phyloP scores from a whole-genome alignment of 2,888 invertebrate genomes.

The Dasysyrphus albostriatus region DNA sequence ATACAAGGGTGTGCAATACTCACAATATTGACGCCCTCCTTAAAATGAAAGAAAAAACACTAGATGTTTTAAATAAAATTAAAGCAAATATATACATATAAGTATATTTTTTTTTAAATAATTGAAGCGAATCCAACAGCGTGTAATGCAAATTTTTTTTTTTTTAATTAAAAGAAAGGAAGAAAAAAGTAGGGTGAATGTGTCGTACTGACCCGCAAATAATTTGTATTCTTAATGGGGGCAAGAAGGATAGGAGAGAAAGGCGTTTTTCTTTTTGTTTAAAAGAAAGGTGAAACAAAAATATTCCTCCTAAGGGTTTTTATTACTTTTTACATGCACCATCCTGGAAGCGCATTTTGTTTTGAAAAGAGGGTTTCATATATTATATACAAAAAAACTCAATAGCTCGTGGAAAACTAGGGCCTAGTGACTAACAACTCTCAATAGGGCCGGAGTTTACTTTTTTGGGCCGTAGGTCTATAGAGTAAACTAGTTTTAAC shows the following conservation, averaged over 20 bases:
- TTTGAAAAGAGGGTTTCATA: not conserved
- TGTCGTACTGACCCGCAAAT: conserved; percentile 41
- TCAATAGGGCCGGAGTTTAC: too few relatives aligned
- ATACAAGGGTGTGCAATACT: conserved; percentile 35
- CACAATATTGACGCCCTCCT: conserved; percentile 10
- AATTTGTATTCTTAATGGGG: not conserved
- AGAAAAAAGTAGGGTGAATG: not conserved
- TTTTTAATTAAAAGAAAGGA: not conserved
- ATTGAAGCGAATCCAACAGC: conserved; percentile 35
- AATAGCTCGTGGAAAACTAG: too few relatives aligned
- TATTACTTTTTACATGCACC: not conserved
- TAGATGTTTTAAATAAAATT: not conserved
- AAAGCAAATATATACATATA: not conserved
- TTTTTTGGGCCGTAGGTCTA: too few relatives aligned
- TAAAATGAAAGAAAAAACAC: not conserved
- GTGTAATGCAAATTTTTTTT: conserved; percentile 24
- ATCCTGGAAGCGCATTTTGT: not conserved
- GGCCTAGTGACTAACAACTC: too few relatives aligned
- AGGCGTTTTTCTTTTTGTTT: not conserved
- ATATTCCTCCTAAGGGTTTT: not conserved
- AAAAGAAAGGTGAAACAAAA: not conserved
- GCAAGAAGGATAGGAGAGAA: not conserved
- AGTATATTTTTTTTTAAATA: conserved; percentile 29
- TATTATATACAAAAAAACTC: too few relatives aligned
- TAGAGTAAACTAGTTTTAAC: too few relatives aligned